Evolutionary conservation across 1,140 invertebrate species (phyloP).

Genomic region (Drosophila murphyi): DNA sequence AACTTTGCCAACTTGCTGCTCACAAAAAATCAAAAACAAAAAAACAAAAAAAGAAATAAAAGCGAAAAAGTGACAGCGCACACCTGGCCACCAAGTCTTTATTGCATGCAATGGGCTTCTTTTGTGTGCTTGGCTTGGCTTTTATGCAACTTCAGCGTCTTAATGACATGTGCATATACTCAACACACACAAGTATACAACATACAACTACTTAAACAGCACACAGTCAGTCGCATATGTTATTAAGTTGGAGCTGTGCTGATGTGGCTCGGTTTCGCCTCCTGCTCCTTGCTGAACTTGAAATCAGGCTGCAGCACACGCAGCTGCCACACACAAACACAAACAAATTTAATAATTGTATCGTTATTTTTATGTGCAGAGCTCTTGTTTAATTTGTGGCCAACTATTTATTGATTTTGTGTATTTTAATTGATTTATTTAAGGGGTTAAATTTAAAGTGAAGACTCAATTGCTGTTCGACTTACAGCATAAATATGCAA

Average conservation of each 20-base stretch:
- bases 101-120: conserved; percentile 52
- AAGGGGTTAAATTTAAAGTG: conserved; percentile 15
- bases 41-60: conserved; percentile 16
- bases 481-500: conserved; percentile 22
- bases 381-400: no score
- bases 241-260: conserved; percentile 29
- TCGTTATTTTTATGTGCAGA: not conserved
- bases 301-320: conserved; percentile 32
- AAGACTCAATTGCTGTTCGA: conserved; percentile 4
- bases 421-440: conserved; percentile 41
- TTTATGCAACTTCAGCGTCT: conserved; percentile 69
- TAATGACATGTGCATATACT: conserved; percentile 44
- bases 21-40: conserved; percentile 17
- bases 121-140: conserved; percentile 45
- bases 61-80: conserved; percentile 2
- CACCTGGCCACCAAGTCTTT: conserved; percentile 41
- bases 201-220: not conserved
- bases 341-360: not conserved
- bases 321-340: conserved; percentile 13
- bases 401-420: conserved; percentile 33
- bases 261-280: conserved; percentile 21
- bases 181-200: conserved; percentile 13
- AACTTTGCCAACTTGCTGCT: conserved; percentile 28
- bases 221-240: not conserved
- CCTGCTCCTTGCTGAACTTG: conserved; percentile 48